Percentiles rank a stretch among this genome's conserved stretches.
phyloP scores from a whole-genome alignment of 1,140 invertebrate genomes.

The Sesamia nonagrioides region DNA sequence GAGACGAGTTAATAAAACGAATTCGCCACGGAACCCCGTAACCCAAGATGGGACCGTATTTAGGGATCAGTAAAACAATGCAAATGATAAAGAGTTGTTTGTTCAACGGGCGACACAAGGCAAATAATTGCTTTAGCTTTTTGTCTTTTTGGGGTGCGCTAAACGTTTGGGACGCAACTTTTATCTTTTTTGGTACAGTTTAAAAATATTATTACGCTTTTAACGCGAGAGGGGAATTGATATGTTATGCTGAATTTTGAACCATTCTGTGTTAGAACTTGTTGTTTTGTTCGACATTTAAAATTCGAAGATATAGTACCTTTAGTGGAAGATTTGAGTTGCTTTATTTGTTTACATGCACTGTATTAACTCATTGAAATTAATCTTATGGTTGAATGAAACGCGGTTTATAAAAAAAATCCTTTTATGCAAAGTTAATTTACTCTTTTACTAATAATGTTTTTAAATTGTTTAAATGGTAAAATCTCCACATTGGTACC shows the following conservation, averaged over 20 bases:
- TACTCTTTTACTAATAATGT: no score
- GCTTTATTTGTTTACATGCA: no score
- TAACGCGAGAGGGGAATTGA: slow-evolving; percentile 26
- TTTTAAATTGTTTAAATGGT: no score
- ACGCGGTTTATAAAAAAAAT: no score
- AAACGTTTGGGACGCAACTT: slow-evolving; percentile 56
- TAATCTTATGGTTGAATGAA: no score
- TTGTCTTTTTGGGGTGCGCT: slow-evolving; percentile 65
- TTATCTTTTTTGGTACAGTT: slow-evolving; percentile 48
- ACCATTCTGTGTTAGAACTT: slow-evolving; percentile 13
- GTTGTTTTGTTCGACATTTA: neutral
- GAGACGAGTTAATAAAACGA: slow-evolving; percentile 86
- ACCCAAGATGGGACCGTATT: slow-evolving; percentile 66
- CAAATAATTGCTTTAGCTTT: slow-evolving; percentile 72
- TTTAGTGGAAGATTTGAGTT: no score
- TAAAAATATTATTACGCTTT: slow-evolving; percentile 41
- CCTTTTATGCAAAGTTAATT: no score
- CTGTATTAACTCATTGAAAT: no score
- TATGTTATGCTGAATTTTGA: neutral
- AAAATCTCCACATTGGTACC: no score
- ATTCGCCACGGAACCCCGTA: slow-evolving; percentile 75
- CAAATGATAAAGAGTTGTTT: slow-evolving; percentile 75
- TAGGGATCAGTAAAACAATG: slow-evolving; percentile 74
- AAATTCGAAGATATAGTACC: neutral
- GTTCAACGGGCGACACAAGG: slow-evolving; percentile 69